These are phyloP conservation scores for Candidula unifasciata DNA, from an alignment of 2,888 invertebrate species.

Conservation along the genomic window DNA sequence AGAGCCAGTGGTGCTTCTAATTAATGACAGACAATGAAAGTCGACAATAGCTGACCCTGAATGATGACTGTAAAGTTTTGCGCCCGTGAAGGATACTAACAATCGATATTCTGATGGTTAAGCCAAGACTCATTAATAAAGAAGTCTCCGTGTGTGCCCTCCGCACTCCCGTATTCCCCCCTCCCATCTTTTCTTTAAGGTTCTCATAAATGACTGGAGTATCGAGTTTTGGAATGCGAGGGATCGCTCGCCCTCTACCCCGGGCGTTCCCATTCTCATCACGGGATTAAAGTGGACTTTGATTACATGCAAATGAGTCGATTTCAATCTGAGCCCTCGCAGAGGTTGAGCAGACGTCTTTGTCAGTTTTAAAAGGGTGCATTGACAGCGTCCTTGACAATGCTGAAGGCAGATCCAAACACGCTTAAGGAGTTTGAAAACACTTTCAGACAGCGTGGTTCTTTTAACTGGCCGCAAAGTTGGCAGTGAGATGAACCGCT, in stretches of 20 bases:
- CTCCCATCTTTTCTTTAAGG: not conserved
- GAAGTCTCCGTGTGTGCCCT: too few species aligned
- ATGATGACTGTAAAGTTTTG: too few species aligned
- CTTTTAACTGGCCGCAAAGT: not conserved
- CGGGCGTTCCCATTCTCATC: not conserved
- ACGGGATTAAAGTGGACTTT: conserved; percentile 23
- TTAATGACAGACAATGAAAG: too few species aligned
- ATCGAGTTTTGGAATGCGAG: not conserved
- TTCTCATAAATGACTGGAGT: conserved; percentile 14
- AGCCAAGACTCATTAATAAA: too few species aligned
- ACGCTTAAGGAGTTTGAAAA: not conserved
- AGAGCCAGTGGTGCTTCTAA: too few species aligned
- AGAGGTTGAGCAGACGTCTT: not conserved
- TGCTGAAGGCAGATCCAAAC: not conserved
- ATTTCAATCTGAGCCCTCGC: conserved; percentile 22
- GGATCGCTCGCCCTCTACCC: not conserved
- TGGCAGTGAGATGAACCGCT: too few species aligned
- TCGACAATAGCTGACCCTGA: too few species aligned
- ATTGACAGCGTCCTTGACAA: not conserved
- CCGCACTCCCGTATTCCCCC: too few species aligned
- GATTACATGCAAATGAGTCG: conserved; percentile 42
- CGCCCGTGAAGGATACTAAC: too few species aligned
- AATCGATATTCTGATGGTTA: too few species aligned
- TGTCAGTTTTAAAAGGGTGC: conserved; percentile 17
- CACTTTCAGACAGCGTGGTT: not conserved